These are phyloP conservation scores for Misgurnus anguillicaudatus DNA, from an alignment of 2,113 vertebrate genomes.

Conservation along the genomic window DNA sequence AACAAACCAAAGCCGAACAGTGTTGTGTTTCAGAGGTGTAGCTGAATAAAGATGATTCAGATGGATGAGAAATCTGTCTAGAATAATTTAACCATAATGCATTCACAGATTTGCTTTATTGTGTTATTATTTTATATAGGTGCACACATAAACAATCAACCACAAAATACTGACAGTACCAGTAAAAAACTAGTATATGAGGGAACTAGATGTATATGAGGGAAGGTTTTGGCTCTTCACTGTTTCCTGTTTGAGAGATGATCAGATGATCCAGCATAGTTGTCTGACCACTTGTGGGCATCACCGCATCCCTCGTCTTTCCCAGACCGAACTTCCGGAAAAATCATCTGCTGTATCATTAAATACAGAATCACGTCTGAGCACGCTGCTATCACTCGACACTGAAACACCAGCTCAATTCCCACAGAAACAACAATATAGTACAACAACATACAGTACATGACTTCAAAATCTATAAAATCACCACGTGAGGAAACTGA, in stretches of 20 bases:
- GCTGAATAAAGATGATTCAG: no score
- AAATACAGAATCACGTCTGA: background rate
- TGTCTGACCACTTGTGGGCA: background rate
- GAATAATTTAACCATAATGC: no score
- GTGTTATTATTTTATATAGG: no score
- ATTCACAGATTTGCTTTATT: no score
- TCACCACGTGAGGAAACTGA: no score
- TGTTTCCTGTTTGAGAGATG: background rate
- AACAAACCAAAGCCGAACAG: background rate
- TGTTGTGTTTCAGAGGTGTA: no score
- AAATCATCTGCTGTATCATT: background rate
- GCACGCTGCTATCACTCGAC: background rate
- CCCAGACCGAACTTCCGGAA: conserved; percentile 4
- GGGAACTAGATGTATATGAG: conserved; percentile 29
- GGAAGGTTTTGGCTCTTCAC: background rate
- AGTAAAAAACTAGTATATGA: no score
- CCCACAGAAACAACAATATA: background rate
- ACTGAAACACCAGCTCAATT: no score
- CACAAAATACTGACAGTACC: no score
- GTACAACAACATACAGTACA: no score
- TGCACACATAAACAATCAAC: no score
- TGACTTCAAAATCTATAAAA: background rate
- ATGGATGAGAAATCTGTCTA: no score
- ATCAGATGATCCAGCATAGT: background rate
- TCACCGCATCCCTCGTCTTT: conserved; percentile 9